A percentile compares a stretch with the other conserved stretches of the same genome.
These are phyloP conservation scores for Parnassius orleans DNA, from an alignment of 2,888 invertebrate genomes.

Conservation along the genomic window DNA sequence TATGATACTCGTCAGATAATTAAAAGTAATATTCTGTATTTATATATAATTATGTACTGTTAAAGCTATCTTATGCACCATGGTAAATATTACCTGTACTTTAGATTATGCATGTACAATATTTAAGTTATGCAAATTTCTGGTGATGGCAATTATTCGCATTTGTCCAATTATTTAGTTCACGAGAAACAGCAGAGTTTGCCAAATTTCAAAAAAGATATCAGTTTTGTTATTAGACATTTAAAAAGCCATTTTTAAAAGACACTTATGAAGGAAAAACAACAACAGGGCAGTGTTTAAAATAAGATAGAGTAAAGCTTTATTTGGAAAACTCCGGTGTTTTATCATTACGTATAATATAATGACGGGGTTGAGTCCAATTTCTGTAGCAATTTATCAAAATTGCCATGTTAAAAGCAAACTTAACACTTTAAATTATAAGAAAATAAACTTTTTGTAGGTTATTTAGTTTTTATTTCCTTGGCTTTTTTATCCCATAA, in stretches of 20 bases:
- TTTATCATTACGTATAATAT: constrained; percentile 15
- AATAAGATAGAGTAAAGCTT: no score
- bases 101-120: constrained; percentile 19
- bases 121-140: background rate
- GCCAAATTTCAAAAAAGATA: no score
- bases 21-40: background rate
- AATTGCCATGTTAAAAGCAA: no score
- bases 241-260: no score
- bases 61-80: constrained; percentile 9
- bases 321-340: constrained; percentile 17
- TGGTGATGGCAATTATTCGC: no score
- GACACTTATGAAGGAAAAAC: no score
- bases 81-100: constrained; percentile 9
- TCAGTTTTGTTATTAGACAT: background rate
- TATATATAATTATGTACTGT: constrained; percentile 7
- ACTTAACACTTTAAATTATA: background rate
- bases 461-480: background rate
- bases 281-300: no score
- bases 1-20: background rate
- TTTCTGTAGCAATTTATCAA: background rate
- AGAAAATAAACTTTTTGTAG: background rate
- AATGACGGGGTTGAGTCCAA: constrained; percentile 12
- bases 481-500: background rate
- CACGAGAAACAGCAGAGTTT: no score
- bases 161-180: background rate